Evolutionary conservation across 1,140 invertebrate species (phyloP), one percentile per base, ranked within the genome.

Genomic region (Cyphomyrmex costatus): DNA sequence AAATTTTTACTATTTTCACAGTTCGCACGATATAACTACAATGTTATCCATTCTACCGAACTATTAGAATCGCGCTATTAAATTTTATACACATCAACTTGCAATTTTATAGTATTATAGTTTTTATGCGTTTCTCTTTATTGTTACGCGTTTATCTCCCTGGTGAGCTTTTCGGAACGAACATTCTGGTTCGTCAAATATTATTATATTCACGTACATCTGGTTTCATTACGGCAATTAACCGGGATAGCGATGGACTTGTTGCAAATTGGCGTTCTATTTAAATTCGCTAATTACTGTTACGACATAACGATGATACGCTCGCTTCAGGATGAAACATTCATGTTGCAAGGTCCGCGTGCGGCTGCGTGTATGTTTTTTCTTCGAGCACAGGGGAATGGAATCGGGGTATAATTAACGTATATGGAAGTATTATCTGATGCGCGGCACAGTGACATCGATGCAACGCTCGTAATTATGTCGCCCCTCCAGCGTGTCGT

Each of bases 261-360:
- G 79, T 46, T 60, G 53, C 53, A 83, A 83, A 83, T 83, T 83
- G 56, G 79, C 42, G 68, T 83, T 74, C 53, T 83, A 83, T 83
- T 83, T 83, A 83, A 83, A 83, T 83, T 83, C 27, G 68, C 68
- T 83, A 83, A 83, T 83, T 83, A 83, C 68, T 83, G 79, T 83
- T 74, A 73, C 79, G 68, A 68, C 53, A 73, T 73, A 60, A 83
- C 79, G 66, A 82, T 74, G 66, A 82, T 74, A 74, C 36, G 36
- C 36, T 73, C 68, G 68, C 27, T 71, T 73, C 68, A 60, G 68
- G 68, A 73, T 83, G 68, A 83, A 83, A 83, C 68, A 60, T 46
- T 60, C 53, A 70, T 49, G 36, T 60, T 83, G 71, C 68, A 61
- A 73, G 24, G 33, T 56, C 46, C 77, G 30, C 33, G 36, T 68